These are phyloP conservation scores for Exaiptasia diaphana DNA, from an alignment of 64 coral and sea anemone species.

Conservation along the genomic window DNA sequence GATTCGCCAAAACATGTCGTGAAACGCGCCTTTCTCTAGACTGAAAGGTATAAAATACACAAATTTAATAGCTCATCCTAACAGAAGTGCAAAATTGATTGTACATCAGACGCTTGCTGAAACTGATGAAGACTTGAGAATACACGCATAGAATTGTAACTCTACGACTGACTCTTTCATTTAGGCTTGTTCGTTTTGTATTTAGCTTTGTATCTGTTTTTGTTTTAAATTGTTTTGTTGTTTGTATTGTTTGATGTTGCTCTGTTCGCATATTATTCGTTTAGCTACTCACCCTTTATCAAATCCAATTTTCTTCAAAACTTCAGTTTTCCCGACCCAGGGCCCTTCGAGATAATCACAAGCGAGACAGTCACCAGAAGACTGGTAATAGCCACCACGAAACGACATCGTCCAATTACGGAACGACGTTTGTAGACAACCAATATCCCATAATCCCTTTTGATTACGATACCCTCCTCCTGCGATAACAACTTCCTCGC, in stretches of 20 bases:
- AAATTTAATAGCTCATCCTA: too few species aligned
- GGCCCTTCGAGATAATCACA: constrained; percentile 85
- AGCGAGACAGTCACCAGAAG: constrained; percentile 69
- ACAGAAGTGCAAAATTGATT: too few species aligned
- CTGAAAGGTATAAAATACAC: neutral
- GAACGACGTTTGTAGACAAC: constrained; percentile 80
- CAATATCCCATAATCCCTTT: constrained; percentile 79
- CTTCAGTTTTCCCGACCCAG: constrained; percentile 72
- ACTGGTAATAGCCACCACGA: constrained; percentile 71
- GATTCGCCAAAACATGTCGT: constrained; percentile 76
- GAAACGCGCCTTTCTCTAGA: constrained; percentile 69
- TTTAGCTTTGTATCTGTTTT: too few species aligned
- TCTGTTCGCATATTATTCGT: too few species aligned
- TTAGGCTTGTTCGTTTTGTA: too few species aligned
- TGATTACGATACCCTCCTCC: constrained; percentile 72
- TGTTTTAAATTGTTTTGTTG: too few species aligned
- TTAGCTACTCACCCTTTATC: constrained; percentile 79
- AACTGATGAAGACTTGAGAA: too few species aligned
- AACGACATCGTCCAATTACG: constrained; percentile 74
- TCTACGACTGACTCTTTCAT: too few species aligned
- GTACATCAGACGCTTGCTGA: too few species aligned
- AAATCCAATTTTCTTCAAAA: constrained; percentile 42
- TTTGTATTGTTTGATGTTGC: too few species aligned
- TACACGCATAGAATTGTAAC: too few species aligned
- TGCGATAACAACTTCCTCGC: constrained; percentile 57